Percentiles rank a stretch among this genome's conserved stretches.
These are phyloP conservation scores for Troglohyphantes excavatus DNA, from an alignment of 2,888 invertebrate species.

Conservation along the genomic window DNA sequence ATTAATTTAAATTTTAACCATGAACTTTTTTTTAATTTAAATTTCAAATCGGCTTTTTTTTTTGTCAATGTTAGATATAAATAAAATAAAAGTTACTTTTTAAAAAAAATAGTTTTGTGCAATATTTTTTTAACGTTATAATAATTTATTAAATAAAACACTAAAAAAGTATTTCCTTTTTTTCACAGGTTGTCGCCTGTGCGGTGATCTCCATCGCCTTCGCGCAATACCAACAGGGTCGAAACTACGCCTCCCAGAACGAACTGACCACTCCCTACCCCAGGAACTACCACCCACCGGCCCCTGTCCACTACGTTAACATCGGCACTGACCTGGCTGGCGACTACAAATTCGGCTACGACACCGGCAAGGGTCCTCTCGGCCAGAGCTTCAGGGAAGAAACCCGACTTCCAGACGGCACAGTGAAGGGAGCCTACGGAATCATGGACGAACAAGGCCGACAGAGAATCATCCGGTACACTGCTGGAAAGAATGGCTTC, in stretches of 20 bases:
- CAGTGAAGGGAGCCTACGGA: constrained; percentile 80
- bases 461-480: constrained; percentile 79
- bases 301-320: constrained; percentile 80
- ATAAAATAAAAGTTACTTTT: too few species aligned
- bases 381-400: constrained; percentile 81
- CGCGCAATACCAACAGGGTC: constrained; percentile 52
- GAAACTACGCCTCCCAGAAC: constrained; percentile 42
- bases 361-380: constrained; percentile 80
- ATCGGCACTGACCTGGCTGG: constrained; percentile 80
- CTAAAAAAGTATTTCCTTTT: background rate
- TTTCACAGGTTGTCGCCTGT: constrained; percentile 23
- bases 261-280: constrained; percentile 56
- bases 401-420: constrained; percentile 80
- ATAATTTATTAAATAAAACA: too few species aligned
- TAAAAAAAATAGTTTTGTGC: too few species aligned
- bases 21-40: too few species aligned
- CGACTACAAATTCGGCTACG: constrained; percentile 80
- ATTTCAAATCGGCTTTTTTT: too few species aligned
- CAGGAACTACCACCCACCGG: constrained; percentile 79
- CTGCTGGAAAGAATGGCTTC: constrained; percentile 80
- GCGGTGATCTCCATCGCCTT: constrained; percentile 27
- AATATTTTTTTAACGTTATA: too few species aligned
- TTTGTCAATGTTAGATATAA: too few species aligned
- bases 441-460: constrained; percentile 79
- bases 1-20: too few species aligned